These are phyloP conservation scores for Chloroclysta siterata DNA, from an alignment of 2,888 invertebrate genomes.

Conservation along the genomic window DNA sequence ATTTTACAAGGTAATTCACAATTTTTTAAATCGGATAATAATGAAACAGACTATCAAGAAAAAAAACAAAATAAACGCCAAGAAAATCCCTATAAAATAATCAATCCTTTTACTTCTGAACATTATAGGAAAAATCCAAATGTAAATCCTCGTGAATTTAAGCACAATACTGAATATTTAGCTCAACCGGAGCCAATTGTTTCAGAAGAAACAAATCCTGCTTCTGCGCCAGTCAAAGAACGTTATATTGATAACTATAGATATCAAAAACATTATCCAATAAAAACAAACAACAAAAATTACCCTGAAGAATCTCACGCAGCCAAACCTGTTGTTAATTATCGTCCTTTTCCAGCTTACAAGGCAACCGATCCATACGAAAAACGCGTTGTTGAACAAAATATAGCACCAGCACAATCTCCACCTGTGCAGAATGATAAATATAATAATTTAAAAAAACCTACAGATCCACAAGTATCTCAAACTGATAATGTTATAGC, in stretches of 20 bases:
- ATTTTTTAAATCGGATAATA: constrained; percentile 10
- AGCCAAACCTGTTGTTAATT: not conserved
- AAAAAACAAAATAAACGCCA: not conserved
- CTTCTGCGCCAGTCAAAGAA: not conserved
- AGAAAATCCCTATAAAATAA: not conserved
- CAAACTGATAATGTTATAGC: not conserved
- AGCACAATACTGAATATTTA: constrained; percentile 1
- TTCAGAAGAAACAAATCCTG: constrained; percentile 3
- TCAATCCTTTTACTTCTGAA: not conserved
- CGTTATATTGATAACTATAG: not conserved
- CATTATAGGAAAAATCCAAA: not conserved
- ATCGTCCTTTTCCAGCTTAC: not conserved
- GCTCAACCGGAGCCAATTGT: not conserved
- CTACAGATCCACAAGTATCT: not conserved
- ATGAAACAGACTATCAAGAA: constrained; percentile 8
- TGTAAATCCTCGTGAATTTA: not conserved
- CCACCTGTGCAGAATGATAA: not conserved
- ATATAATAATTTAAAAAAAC: constrained; percentile 4
- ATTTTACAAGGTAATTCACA: not conserved
- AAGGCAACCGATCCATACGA: not conserved
- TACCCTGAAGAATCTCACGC: not conserved
- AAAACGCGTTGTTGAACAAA: not conserved
- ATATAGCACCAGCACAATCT: not conserved
- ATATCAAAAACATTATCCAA: not conserved
- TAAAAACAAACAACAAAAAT: not conserved